Evolutionary conservation across 2,888 invertebrate genomes (phyloP).

Genomic region (Podabrus alpinus): DNA sequence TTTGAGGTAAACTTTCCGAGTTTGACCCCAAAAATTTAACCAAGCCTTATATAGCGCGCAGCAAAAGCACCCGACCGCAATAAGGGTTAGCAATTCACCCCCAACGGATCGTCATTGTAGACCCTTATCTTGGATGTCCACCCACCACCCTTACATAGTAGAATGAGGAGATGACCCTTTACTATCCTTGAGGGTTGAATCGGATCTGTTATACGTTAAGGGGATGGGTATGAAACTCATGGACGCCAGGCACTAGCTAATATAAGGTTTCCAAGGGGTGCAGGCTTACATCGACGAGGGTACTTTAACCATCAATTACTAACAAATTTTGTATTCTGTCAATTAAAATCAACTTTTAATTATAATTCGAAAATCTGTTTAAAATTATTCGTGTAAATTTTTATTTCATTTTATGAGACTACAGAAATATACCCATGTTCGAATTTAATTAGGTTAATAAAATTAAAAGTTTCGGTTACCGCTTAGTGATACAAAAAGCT

Average conservation of each 20-base stretch:
- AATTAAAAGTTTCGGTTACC: neutral
- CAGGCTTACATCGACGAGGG: constrained; percentile 32
- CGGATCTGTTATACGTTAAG: constrained; percentile 33
- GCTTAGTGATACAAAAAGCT: neutral
- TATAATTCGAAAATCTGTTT: neutral
- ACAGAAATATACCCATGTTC: neutral
- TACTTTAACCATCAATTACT: constrained; percentile 26
- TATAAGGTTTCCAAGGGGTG: constrained; percentile 45
- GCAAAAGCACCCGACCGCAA: constrained; percentile 44
- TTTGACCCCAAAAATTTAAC: constrained; percentile 24
- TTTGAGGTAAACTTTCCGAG: neutral
- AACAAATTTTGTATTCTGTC: constrained; percentile 1
- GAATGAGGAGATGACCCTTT: constrained; percentile 34
- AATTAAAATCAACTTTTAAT: constrained; percentile 8
- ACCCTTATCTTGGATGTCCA: constrained; percentile 45
- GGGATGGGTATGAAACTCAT: constrained; percentile 38
- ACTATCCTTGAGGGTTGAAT: constrained; percentile 41
- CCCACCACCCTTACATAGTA: constrained; percentile 33
- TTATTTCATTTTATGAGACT: neutral
- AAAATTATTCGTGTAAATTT: neutral
- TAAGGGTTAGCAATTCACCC: constrained; percentile 42
- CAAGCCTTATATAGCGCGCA: constrained; percentile 30
- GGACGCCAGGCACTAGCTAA: constrained; percentile 44
- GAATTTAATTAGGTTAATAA: neutral
- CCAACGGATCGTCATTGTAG: constrained; percentile 39